phyloP scores from a whole-genome alignment of 2,113 vertebrate genomes.

The Oreochromis spilurus region DNA sequence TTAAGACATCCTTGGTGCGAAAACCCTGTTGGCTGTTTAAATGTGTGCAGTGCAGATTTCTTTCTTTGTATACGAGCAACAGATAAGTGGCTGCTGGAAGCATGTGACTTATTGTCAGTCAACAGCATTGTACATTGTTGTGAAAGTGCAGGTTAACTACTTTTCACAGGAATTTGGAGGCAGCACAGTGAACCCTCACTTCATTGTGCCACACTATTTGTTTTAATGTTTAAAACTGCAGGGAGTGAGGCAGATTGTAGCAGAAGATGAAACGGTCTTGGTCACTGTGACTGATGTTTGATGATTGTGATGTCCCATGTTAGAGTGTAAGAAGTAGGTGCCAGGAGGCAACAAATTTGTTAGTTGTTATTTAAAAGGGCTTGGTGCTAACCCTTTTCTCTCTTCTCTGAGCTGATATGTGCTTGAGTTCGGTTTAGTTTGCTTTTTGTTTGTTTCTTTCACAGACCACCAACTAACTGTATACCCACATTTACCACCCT shows the following conservation, averaged over 20 bases:
- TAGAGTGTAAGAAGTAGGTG: background rate
- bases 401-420: background rate
- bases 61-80: background rate
- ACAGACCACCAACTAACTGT: background rate
- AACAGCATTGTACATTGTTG: background rate
- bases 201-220: background rate
- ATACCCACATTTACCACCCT: background rate
- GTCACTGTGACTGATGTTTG: background rate
- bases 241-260: background rate
- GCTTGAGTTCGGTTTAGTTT: background rate
- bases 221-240: background rate
- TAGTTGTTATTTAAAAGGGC: background rate
- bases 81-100: background rate
- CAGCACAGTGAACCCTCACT: background rate
- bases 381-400: background rate
- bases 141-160: background rate
- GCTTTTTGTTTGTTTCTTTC: background rate
- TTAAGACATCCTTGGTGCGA: conserved; percentile 23
- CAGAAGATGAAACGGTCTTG: background rate
- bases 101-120: background rate
- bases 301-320: background rate
- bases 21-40: conserved; percentile 24
- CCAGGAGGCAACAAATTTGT: background rate
- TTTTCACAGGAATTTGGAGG: background rate
- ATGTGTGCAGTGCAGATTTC: background rate